Evolutionary conservation across 2,888 invertebrate species (phyloP), one percentile per base, ranked within the genome.

Genomic region (Lasioglossum malachurum): DNA sequence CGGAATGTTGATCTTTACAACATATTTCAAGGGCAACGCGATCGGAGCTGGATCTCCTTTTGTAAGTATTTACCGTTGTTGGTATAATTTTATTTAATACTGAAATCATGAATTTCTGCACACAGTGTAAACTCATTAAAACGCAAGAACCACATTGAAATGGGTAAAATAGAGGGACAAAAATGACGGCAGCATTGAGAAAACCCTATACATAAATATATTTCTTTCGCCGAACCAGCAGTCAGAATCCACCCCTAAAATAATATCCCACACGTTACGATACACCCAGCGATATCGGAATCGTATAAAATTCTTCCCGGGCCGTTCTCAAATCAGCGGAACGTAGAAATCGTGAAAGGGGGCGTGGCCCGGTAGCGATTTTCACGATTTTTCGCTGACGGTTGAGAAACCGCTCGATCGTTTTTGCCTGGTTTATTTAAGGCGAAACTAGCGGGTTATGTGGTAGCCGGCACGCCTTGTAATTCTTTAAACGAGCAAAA

Each of bases 401-500:
- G 49, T 35, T 38, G 64, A 31, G 72, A 73, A 49, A 78, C 44
- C 72, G 57, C 53, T 14, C 35, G 1, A 12, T 0, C 23, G 41
- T 72, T 82, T 75, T 79, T 79, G 35, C 64, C 31, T 41, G 46
- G 57, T 75, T 88, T 84, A 88, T 84, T 89, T 81, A 83, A 82
- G 46, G 46, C 77, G 81, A 79, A 46, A 79, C 49, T n/a, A 74
- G 44, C n/a, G 31, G 14, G 57, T 69, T 46, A 74, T 38, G 49
- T 12, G 64, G 23, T 27, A 31, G 57, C 41, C 57, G 49, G 41
- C 35, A 10, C 69, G 38, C 71, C 46, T 57, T 27, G 79, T 75
- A 57, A 88, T 85, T 87, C 80, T 49, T 88, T 80, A 84, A 84
- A 87, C 73, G 60, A 38, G 41, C 74, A 60, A 82, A 88, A 85